Conservation (phyloP, 2,113 vertebrate genomes). For the Aphyosemion australe region DNA sequence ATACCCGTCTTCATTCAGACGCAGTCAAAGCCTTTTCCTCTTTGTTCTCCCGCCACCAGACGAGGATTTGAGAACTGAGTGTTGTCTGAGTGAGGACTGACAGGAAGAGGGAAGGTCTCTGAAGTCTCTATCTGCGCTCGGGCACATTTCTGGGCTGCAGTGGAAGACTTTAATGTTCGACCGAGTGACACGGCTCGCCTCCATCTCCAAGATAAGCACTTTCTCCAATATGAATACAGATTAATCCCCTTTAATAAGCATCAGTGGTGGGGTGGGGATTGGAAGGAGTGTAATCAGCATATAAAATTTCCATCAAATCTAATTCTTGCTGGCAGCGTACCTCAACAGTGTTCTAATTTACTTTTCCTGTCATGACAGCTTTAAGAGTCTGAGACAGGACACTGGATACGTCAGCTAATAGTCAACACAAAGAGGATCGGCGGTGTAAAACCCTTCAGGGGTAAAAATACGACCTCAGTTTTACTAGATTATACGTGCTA, state of each 20-base stretch:
- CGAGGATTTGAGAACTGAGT: constrained; percentile 41
- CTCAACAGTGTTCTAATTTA: constrained; percentile 76
- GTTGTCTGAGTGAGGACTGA: constrained; percentile 48
- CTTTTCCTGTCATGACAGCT: constrained; percentile 65
- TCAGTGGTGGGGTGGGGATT: constrained; percentile 73
- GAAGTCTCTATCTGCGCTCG: constrained; percentile 82
- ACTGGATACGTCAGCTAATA: constrained; percentile 63
- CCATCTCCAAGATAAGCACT: constrained; percentile 83
- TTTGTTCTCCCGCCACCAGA: constrained; percentile 59
- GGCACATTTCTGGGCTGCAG: constrained; percentile 85
- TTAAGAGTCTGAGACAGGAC: constrained; percentile 65
- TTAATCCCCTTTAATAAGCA: constrained; percentile 92
- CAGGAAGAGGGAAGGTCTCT: constrained; percentile 54
- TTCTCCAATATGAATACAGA: constrained; percentile 86
- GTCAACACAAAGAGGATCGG: constrained; percentile 46
- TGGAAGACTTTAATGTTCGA: constrained; percentile 85
- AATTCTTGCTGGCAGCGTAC: constrained; percentile 73
- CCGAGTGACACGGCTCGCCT: constrained; percentile 64
- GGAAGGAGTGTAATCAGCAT: constrained; percentile 80
- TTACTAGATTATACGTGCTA: constrained; percentile 22
- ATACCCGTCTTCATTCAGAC: constrained; percentile 38
- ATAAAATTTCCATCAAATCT: constrained; percentile 88
- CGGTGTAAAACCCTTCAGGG: constrained; percentile 17
- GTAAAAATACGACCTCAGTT: constrained; percentile 35
- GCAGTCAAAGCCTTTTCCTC: constrained; percentile 28